Evolutionary conservation across 2,888 invertebrate genomes (phyloP).

Genomic region (Atrina japonica): DNA sequence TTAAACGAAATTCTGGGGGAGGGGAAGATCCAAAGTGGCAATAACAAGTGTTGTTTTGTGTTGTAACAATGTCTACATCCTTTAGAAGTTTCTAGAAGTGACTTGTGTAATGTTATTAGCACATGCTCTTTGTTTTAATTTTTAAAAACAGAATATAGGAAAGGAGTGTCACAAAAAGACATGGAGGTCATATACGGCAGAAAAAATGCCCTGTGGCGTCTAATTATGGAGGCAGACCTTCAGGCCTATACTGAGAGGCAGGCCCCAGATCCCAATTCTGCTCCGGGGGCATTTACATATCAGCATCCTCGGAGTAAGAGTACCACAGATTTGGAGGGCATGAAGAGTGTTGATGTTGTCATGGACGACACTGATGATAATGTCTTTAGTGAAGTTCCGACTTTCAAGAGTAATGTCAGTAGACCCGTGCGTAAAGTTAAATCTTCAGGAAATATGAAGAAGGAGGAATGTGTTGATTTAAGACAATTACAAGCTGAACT

Average conservation of each 20-base stretch:
- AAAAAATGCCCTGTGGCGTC: slow-evolving; percentile 32
- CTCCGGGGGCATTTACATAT: slow-evolving; percentile 26
- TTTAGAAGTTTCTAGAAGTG: too few species aligned
- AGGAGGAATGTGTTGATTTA: slow-evolving; percentile 22
- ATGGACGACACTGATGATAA: slow-evolving; percentile 22
- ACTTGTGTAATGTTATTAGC: too few species aligned
- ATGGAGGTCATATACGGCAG: slow-evolving; percentile 43
- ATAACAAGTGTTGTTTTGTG: too few species aligned
- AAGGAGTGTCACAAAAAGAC: slow-evolving; percentile 38
- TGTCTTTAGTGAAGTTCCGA: slow-evolving; percentile 1
- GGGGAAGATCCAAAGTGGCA: too few species aligned
- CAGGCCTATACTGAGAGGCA: slow-evolving; percentile 13
- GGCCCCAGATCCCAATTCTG: slow-evolving; percentile 22
- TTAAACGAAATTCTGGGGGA: too few species aligned
- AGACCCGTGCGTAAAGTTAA: slow-evolving; percentile 12
- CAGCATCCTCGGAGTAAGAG: slow-evolving; percentile 39
- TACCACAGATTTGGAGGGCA: slow-evolving; percentile 31
- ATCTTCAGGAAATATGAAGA: slow-evolving; percentile 4
- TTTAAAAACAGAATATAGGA: slow-evolving; percentile 38
- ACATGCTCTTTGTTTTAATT: too few species aligned
- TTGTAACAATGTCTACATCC: too few species aligned
- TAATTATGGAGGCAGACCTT: slow-evolving; percentile 40
- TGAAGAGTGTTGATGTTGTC: slow-evolving; percentile 12
- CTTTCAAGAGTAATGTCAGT: slow-evolving; percentile 10
- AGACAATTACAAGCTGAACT: slow-evolving; percentile 31